These are phyloP conservation scores for Drosophila pseudotalamancana DNA, from an alignment of 2,888 invertebrate genomes.

Conservation along the genomic window DNA sequence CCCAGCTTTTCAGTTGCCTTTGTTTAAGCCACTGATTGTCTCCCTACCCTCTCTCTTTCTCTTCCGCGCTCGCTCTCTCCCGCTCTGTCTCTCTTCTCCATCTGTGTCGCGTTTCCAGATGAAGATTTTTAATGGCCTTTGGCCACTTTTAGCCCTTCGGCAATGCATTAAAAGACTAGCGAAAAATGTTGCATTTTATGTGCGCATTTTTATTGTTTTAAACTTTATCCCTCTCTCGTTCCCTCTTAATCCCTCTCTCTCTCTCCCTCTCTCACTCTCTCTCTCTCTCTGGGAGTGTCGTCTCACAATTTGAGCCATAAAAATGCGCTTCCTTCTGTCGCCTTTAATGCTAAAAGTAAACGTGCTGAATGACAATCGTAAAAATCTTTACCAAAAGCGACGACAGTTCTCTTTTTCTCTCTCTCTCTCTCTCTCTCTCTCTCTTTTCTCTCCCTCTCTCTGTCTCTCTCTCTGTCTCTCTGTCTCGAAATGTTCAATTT, in stretches of 20 bases:
- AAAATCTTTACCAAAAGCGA: conserved; percentile 43
- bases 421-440: too few relatives aligned
- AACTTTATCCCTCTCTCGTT: conserved; percentile 35
- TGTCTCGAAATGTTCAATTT: conserved; percentile 20
- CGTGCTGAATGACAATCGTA: conserved; percentile 65
- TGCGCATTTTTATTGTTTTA: conserved; percentile 70
- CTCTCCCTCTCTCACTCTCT: not conserved
- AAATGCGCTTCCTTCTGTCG: conserved; percentile 23
- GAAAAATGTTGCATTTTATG: conserved; percentile 65
- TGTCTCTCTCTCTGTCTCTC: not conserved
- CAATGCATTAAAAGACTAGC: conserved; percentile 50
- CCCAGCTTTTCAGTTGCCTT: conserved; percentile 23
- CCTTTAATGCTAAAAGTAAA: conserved; percentile 69
- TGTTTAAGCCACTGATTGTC: conserved; percentile 13
- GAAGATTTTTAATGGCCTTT: conserved; percentile 64
- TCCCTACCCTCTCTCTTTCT: not conserved
- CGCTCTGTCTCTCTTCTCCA: not conserved
- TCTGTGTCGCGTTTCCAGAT: not conserved
- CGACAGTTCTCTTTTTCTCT: not conserved
- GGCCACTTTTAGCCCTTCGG: conserved; percentile 54
- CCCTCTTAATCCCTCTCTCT: too few relatives aligned
- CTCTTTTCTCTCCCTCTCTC: not conserved
- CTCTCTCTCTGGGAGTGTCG: conserved; percentile 12
- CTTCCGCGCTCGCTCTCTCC: not conserved
- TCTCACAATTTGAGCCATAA: conserved; percentile 38